Percentiles rank a stretch among this genome's conserved stretches.
Evolutionary conservation across 1,140 invertebrate species (phyloP).

Genomic region (Sycobia sp.): DNA sequence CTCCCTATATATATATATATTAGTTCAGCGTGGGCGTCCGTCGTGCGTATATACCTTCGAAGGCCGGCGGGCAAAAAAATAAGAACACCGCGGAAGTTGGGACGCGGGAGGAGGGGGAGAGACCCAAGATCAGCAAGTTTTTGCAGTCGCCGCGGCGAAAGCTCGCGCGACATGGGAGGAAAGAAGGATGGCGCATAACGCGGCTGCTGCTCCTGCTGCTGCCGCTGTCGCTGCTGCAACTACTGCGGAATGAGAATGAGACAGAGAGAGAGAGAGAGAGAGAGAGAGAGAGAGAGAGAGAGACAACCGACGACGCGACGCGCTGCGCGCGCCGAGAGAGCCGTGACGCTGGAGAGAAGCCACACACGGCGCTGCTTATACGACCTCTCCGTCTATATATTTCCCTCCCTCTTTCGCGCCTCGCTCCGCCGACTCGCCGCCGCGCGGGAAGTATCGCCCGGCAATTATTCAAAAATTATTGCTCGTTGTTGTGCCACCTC

Average conservation of each 20-base stretch:
- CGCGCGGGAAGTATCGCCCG: conserved; percentile 11
- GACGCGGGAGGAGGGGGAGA: neutral
- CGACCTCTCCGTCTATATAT: no score
- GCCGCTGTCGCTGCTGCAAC: conserved; percentile 51
- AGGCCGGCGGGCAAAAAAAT: no score
- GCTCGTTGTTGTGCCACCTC: conserved; percentile 27
- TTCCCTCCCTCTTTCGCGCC: no score
- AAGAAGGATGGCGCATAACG: no score
- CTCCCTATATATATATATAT: conserved; percentile 20
- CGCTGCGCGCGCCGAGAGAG: neutral
- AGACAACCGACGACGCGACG: neutral
- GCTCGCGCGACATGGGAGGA: no score
- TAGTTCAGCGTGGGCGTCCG: no score
- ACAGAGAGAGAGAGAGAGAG: conserved; percentile 39
- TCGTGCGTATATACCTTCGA: no score
- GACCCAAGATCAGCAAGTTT: no score
- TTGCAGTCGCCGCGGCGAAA: no score
- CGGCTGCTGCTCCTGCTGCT: no score
- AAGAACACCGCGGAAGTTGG: no score
- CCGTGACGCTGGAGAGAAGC: conserved; percentile 34
- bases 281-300: conserved; percentile 7
- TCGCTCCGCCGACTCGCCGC: conserved; percentile 2
- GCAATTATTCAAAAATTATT: conserved; percentile 32
- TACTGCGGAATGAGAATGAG: conserved; percentile 63
- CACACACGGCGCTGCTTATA: conserved; percentile 57